Base-by-base conservation (phyloP, 2,888 invertebrate species). In the Andricus quercusramuli region DNA sequence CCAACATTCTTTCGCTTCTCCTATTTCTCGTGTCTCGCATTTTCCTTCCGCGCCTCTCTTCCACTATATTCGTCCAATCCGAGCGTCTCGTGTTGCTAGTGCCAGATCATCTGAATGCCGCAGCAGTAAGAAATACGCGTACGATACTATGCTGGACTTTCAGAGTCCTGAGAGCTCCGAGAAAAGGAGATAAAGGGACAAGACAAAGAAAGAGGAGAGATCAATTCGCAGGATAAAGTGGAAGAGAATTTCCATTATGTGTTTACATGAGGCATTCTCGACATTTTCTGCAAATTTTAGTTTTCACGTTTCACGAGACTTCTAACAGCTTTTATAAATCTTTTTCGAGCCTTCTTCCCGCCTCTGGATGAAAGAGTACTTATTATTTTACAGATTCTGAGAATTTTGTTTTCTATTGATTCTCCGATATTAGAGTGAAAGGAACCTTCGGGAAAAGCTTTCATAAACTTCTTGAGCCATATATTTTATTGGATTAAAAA, bases 1-100 rank as follows among this genome's bases (percentile, higher is more conserved):
- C 44, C 65, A 66, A 17, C 66, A 66, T 66, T 66, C 66, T 37
- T 11, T 66, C 37, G n/a, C 3, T 37, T 66, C 37, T 62, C 82
- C 82, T 78, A 77, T 81, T 83, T 81, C 80, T 82, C 80, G 79
- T 79, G 79, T 82, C 82, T 82, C 79, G 81, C 80, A 77, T 81
- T 82, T 65, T 65, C 17, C 25, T 29, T 51, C 56, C 64, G 51
- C n/a, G 9, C 17, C 51, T 59, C 77, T 62, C 68, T 41, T 67
- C 51, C 44, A 47, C 25, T 17, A 65, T 9, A 65, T 68, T 59
- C 47, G 79, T 79, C 77, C 76, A 32, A 59, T 79, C 65, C 78
- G 32, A 59, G 62, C n/a, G 37, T 67, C 76, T 77, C 59, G n/a
- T 5, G 22, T 44, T 66, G 66, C 41, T 22, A 74, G 62, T 70